Evolutionary conservation across 2,797 vertebrate genomes (phyloP).

Genomic region (Apodemus agrarius): DNA sequence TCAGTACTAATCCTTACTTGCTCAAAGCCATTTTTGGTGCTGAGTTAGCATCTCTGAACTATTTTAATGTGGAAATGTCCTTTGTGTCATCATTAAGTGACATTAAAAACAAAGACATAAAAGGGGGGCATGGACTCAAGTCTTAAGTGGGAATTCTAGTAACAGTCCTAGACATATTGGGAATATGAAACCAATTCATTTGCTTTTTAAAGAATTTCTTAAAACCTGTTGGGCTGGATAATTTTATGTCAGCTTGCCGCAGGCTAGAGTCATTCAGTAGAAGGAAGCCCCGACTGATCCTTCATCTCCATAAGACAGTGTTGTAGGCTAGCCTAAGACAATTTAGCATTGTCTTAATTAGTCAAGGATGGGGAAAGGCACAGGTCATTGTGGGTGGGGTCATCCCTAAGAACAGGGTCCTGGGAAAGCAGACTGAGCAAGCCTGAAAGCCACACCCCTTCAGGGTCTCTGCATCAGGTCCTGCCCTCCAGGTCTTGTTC

Average conservation of each 20-base stretch:
- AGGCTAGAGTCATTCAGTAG: not conserved
- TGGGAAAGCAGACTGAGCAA: not conserved
- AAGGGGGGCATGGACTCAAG: not conserved
- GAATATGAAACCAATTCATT: constrained; percentile 46
- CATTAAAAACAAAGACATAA: not conserved
- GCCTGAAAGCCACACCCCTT: not conserved
- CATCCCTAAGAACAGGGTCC: not conserved
- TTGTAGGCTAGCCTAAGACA: not conserved
- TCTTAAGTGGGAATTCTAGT: constrained; percentile 30
- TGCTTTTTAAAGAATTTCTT: constrained; percentile 30
- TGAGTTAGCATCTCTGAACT: constrained; percentile 75
- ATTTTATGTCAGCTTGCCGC: not conserved
- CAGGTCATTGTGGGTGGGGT: not conserved
- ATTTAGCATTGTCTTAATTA: not conserved
- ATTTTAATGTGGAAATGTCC: constrained; percentile 73
- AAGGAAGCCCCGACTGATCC: not conserved
- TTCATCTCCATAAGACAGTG: not conserved
- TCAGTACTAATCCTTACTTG: constrained; percentile 39
- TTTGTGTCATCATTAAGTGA: constrained; percentile 63
- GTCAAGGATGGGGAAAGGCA: not conserved
- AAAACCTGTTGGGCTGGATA: not conserved
- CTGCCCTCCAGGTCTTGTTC: not conserved
- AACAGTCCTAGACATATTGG: constrained; percentile 37
- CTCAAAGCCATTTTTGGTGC: constrained; percentile 57
- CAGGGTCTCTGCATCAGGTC: not conserved